A percentile compares a stretch with the other conserved stretches of the same genome.
Evolutionary conservation across 2,888 invertebrate species (phyloP).

Genomic region (Proisotoma minuta): DNA sequence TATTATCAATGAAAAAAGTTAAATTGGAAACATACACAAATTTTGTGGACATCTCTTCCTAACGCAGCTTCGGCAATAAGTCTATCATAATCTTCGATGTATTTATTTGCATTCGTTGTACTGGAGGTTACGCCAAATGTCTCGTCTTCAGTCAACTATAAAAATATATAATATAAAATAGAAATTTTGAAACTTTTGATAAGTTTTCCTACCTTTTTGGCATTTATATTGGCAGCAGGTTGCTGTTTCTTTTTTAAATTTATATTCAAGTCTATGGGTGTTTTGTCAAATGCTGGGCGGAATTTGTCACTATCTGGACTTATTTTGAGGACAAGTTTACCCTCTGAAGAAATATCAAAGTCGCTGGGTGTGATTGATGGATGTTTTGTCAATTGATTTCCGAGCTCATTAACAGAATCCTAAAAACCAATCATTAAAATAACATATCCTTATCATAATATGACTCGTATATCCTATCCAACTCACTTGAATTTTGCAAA

Average conservation of each 20-base stretch:
- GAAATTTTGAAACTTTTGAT: background rate
- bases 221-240: constrained; percentile 25
- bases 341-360: constrained; percentile 83
- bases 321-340: constrained; percentile 65
- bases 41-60: constrained; percentile 59
- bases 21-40: constrained; percentile 52
- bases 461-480: no score
- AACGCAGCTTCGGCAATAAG: constrained; percentile 58
- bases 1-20: background rate
- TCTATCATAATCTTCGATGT: constrained; percentile 57
- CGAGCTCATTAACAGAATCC: constrained; percentile 82
- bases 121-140: background rate
- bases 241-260: constrained; percentile 14
- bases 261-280: constrained; percentile 26
- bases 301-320: constrained; percentile 52
- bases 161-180: constrained; percentile 4
- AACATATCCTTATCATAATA: background rate
- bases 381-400: constrained; percentile 79
- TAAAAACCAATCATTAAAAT: constrained; percentile 53
- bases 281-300: constrained; percentile 44
- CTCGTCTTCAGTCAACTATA: background rate
- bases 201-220: background rate
- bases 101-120: no score
- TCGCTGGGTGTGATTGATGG: constrained; percentile 88
- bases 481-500: constrained; percentile 68